Base-by-base conservation (phyloP, 2,113 vertebrate species). In the Collichthys lucidus region DNA sequence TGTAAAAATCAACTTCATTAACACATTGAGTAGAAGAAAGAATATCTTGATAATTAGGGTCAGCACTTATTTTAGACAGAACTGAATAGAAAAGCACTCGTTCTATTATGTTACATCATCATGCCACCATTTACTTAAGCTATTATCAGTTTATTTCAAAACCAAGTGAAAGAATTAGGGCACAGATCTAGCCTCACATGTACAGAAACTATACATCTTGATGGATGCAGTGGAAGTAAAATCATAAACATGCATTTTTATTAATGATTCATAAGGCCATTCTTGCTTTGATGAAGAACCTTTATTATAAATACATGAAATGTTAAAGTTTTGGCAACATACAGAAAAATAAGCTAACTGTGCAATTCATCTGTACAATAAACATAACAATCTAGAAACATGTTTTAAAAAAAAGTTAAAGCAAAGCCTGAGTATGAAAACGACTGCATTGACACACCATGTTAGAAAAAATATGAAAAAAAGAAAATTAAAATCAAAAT, bases 301-400 rank as follows among this genome's bases (percentile, higher is more conserved):
- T 95, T 96, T 96, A 96, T 96, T 96, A 95, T 92, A 95, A 94
- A 95, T 93, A 95, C 92, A 94, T 83, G 83, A 90, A 87, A 83
- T 91, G 79, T 91, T 91, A 89, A 92, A 47, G 79, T 83, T 74
- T 85, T 83, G 64, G 72, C 88, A 94, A 93, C 84, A 94, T 93
- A 95, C 94, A 96, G 46, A 83, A 82, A 87, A 74, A 83, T 46
- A 91, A 86, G 61, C 73, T 86, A 77, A 44, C 61, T 89, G 79
- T 92, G 86, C 86, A 92, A 61, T 85, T 63, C 75, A 84, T 74
- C 64, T 84, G 83, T 79, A 84, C 80, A 91, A 82, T 85, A 55
- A 86, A 79, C 80, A 90, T 65, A 82, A 91, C 68, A 85, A 70
- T 81, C 74, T 88, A 76, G 44, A 88, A 86, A 90, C 64, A 80